Base-by-base conservation (phyloP, 2,888 invertebrate genomes). In the Phymatocera aterrima region DNA sequence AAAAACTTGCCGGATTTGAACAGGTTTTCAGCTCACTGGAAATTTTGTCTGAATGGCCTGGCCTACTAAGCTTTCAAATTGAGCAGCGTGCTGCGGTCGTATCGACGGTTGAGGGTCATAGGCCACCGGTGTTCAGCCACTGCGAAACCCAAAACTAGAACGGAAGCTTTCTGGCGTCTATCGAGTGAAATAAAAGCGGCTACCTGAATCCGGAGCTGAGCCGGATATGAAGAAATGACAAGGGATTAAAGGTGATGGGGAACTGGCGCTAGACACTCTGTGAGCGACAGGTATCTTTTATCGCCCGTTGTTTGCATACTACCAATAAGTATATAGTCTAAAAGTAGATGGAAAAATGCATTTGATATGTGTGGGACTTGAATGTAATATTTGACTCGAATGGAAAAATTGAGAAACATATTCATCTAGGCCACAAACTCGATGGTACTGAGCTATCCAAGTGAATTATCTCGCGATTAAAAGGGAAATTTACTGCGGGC, bases 41-140 rank as follows among this genome's bases (percentile, higher is more conserved):
- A n/a, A n/a, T n/a, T n/a, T n/a, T n/a, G n/a, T n/a, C n/a, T n/a
- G n/a, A n/a, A n/a, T n/a, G n/a, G n/a, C n/a, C n/a, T n/a, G n/a
- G n/a, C n/a, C n/a, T n/a, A n/a, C n/a, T n/a, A n/a, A n/a, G n/a
- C n/a, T n/a, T n/a, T n/a, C n/a, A n/a, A n/a, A n/a, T n/a, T n/a
- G n/a, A n/a, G n/a, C n/a, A n/a, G n/a, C n/a, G n/a, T 72, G 51
- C 43, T 72, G 72, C n/a, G 72, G 72, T 72, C 34, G 48, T 4
- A 51, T 34, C 51, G 72, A 72, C 51, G 72, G 72, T 72, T 72
- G 34, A 48, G 31, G 48, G 72, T 51, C 51, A 72, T 51, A 48
- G 51, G 72, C 48, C 72, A 48, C 10, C 21, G 51, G 72, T 72
- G 72, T 31, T 72, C 34, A 51, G 34, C 48, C 48, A 72, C 72